Percentiles rank a stretch among this genome's conserved stretches.
phyloP scores from a whole-genome alignment of 2,797 vertebrate genomes.

The Melanogrammus aeglefinus region DNA sequence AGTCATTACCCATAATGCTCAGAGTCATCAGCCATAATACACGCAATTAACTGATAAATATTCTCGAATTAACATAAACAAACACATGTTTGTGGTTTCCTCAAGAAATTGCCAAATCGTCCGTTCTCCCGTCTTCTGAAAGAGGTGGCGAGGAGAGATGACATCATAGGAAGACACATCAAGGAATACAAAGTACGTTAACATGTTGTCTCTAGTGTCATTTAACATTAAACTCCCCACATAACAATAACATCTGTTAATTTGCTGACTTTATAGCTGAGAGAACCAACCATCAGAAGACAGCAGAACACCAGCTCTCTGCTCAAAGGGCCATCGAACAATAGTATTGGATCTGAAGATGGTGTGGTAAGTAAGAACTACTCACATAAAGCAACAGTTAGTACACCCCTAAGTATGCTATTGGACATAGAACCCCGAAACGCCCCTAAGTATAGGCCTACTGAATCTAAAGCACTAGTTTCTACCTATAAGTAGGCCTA shows the following conservation, averaged over 20 bases:
- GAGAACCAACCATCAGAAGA: slow-evolving; percentile 44
- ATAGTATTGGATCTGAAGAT: slow-evolving; percentile 17
- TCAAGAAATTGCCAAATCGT: slow-evolving; percentile 76
- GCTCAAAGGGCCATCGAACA: slow-evolving; percentile 60
- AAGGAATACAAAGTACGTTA: slow-evolving; percentile 75
- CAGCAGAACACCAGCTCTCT: slow-evolving; percentile 61
- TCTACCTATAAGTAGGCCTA: background rate
- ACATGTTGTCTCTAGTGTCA: background rate
- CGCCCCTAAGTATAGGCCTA: background rate
- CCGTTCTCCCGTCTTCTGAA: slow-evolving; percentile 75
- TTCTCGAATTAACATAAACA: slow-evolving; percentile 6
- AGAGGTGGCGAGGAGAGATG: slow-evolving; percentile 74
- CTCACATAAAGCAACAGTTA: background rate
- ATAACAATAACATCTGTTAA: slow-evolving; percentile 2
- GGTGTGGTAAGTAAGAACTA: background rate
- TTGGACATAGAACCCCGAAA: background rate
- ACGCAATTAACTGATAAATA: background rate
- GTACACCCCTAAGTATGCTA: background rate
- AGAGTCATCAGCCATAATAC: background rate
- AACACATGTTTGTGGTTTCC: slow-evolving; percentile 31
- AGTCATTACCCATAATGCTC: no score
- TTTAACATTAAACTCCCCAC: background rate
- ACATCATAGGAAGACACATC: slow-evolving; percentile 74
- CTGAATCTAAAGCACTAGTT: background rate
- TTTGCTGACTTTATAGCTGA: slow-evolving; percentile 39